Conservation (phyloP, 2,797 vertebrate species). For the Poeciliopsis gracilis region DNA sequence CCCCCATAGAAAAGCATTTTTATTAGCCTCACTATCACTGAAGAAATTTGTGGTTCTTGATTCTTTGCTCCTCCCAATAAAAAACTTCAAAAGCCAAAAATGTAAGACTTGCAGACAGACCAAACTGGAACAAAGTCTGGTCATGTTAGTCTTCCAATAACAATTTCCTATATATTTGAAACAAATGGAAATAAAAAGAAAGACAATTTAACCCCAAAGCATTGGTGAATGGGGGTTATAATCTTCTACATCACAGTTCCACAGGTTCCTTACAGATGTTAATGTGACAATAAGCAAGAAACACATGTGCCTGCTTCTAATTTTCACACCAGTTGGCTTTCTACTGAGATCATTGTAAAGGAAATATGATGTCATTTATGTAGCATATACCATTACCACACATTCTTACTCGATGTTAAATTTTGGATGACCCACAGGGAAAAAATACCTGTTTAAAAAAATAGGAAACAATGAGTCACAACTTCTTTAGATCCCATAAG, state of each 20-base stretch:
- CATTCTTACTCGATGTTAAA: constrained; percentile 10
- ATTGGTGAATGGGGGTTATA: not conserved
- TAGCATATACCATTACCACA: not conserved
- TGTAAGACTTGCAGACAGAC: constrained; percentile 32
- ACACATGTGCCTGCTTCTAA: not conserved
- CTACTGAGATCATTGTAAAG: constrained; percentile 28
- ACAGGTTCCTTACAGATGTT: not conserved
- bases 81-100: constrained; percentile 20
- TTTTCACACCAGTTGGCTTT: constrained; percentile 30
- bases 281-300: not conserved
- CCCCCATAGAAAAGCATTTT: constrained; percentile 20
- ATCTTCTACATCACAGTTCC: not conserved
- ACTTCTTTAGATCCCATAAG: constrained; percentile 12
- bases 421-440: constrained; percentile 25
- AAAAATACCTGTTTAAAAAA: constrained; percentile 32
- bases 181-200: not conserved
- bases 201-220: not conserved
- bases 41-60: constrained; percentile 22
- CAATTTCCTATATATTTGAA: not conserved
- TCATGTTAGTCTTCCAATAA: constrained; percentile 13
- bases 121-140: constrained; percentile 15
- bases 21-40: constrained; percentile 29
- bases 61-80: constrained; percentile 17
- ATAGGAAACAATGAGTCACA: constrained; percentile 42
- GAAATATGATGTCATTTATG: constrained; percentile 23